phyloP scores from a whole-genome alignment of 2,113 vertebrate species.

The Nycticorax nycticorax region DNA sequence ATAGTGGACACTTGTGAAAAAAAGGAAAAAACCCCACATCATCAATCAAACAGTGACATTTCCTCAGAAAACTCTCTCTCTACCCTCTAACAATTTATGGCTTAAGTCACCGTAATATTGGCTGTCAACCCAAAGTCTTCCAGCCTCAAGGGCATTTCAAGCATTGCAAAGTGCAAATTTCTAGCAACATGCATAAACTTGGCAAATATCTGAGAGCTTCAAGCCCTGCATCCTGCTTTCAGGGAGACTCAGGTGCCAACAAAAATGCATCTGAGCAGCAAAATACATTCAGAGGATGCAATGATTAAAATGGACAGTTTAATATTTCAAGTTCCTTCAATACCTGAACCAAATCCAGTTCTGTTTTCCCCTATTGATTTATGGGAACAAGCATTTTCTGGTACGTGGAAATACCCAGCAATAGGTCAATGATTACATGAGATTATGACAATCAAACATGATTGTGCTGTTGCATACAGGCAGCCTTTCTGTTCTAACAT shows the following conservation, averaged over 20 bases:
- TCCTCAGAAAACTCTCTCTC: constrained; percentile 25
- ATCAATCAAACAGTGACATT: constrained; percentile 51
- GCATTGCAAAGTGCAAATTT: constrained; percentile 6
- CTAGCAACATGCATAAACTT: constrained; percentile 45
- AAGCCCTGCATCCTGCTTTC: neutral
- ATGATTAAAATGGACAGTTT: neutral
- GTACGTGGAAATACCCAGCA: neutral
- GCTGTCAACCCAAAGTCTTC: constrained; percentile 44
- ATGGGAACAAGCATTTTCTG: neutral
- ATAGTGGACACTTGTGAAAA: neutral
- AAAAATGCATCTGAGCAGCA: neutral
- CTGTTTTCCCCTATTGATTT: accelerated
- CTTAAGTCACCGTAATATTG: constrained; percentile 58
- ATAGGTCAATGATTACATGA: accelerated
- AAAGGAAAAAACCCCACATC: neutral
- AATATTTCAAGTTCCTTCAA: neutral
- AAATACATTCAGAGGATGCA: neutral
- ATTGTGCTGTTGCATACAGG: neutral
- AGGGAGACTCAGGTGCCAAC: neutral
- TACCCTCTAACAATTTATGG: constrained; percentile 60
- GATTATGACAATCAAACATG: neutral
- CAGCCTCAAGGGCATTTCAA: constrained; percentile 49
- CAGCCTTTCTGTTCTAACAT: neutral
- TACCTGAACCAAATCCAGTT: neutral
- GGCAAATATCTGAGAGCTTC: constrained; percentile 5